Conservation (phyloP, 1,140 invertebrate species). For the Zaprionus tsacasi region DNA sequence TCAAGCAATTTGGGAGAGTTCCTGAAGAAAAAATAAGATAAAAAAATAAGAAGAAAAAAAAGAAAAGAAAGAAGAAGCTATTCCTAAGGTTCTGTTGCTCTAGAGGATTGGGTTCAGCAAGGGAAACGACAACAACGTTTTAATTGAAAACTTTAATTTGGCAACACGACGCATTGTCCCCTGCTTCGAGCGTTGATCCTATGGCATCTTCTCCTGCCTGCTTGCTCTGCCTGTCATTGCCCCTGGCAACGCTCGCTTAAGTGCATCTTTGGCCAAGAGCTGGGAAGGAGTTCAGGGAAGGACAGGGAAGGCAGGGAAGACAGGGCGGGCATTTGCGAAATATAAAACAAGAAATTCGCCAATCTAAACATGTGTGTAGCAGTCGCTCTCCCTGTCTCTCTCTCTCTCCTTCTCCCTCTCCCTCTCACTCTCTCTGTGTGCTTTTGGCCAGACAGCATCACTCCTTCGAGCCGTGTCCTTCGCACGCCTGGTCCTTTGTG, state of each 20-base stretch:
- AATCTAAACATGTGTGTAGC: slow-evolving; percentile 9
- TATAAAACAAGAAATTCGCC: slow-evolving; percentile 78
- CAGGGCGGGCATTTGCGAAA: slow-evolving; percentile 67
- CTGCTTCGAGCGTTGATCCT: too few relatives aligned
- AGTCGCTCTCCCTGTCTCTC: background rate
- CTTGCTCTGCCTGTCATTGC: slow-evolving; percentile 64
- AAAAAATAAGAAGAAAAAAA: too few relatives aligned
- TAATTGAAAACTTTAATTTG: slow-evolving; percentile 83
- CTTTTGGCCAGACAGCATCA: slow-evolving; percentile 76
- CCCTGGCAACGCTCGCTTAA: slow-evolving; percentile 61
- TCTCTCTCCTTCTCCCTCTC: background rate
- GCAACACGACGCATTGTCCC: slow-evolving; percentile 51
- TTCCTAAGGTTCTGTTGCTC: too few relatives aligned
- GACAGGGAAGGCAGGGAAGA: slow-evolving; percentile 21
- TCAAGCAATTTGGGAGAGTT: too few relatives aligned
- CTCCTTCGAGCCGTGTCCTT: slow-evolving; percentile 70
- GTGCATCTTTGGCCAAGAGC: slow-evolving; percentile 60
- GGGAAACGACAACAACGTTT: slow-evolving; percentile 71
- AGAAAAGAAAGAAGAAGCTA: background rate
- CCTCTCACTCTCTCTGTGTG: slow-evolving; percentile 42
- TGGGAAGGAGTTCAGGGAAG: slow-evolving; percentile 20
- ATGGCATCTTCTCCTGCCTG: background rate
- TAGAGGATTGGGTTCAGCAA: too few relatives aligned
- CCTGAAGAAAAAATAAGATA: too few relatives aligned
- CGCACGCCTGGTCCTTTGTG: slow-evolving; percentile 61